Evolutionary conservation across 2,797 vertebrate species (phyloP).

Genomic region (Furcifer pardalis): DNA sequence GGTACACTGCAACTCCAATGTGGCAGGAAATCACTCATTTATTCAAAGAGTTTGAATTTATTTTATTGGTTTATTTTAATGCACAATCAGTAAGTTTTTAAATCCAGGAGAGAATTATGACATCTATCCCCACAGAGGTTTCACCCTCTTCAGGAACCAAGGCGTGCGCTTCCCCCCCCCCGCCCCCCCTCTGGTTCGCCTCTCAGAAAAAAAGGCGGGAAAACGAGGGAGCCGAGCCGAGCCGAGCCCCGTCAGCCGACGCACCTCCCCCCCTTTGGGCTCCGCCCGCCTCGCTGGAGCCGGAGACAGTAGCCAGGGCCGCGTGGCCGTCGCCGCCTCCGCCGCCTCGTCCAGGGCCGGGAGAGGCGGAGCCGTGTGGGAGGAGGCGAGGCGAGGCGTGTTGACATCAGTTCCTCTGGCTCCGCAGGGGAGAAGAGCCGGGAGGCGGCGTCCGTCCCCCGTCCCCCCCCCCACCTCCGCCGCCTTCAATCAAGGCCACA

Average conservation of each 20-base stretch:
- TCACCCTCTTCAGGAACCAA: too few species aligned
- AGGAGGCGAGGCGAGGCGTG: conserved; percentile 21
- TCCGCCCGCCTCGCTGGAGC: background rate
- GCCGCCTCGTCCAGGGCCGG: conserved; percentile 8
- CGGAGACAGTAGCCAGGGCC: conserved; percentile 27
- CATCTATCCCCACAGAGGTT: background rate
- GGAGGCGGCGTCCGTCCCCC: too few species aligned
- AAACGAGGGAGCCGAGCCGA: background rate
- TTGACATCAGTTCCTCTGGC: conserved; percentile 33
- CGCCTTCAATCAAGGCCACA: background rate
- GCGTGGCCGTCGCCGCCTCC: conserved; percentile 20
- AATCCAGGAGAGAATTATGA: too few species aligned
- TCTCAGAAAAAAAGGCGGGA: too few species aligned
- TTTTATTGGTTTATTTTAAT: too few species aligned
- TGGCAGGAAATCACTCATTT: too few species aligned
- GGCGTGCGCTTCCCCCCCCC: background rate
- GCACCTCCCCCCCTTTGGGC: background rate
- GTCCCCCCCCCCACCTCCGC: too few species aligned
- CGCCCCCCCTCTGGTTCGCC: too few species aligned
- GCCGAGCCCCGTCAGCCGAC: background rate
- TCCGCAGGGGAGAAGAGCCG: conserved; percentile 18
- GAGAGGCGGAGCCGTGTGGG: conserved; percentile 34
- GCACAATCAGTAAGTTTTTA: too few species aligned
- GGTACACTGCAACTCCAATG: too few species aligned
- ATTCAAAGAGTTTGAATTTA: too few species aligned